Conservation (phyloP, 2,113 vertebrate species). For the Rhinichthys klamathensis region DNA sequence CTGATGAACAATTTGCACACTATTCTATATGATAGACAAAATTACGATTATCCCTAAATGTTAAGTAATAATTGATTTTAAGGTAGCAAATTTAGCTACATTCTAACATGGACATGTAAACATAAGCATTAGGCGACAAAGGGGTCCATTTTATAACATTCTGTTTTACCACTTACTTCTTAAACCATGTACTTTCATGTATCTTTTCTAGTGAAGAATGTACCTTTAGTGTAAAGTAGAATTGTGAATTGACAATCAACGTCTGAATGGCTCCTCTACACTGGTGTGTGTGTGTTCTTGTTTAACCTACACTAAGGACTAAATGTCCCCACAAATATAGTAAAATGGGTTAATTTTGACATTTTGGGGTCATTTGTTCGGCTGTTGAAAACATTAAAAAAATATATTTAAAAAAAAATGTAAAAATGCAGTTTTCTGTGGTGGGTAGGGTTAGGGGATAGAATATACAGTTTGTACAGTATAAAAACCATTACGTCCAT, state of each 20-base stretch:
- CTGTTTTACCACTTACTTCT: not conserved
- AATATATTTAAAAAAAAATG: too few species aligned
- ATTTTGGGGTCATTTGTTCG: too few species aligned
- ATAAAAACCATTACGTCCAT: too few species aligned
- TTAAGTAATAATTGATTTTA: not conserved
- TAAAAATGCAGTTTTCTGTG: too few species aligned
- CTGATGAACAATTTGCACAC: not conserved
- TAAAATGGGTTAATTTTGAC: too few species aligned
- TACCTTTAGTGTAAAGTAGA: not conserved
- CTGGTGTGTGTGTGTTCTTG: not conserved
- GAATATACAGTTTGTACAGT: too few species aligned
- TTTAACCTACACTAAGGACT: too few species aligned
- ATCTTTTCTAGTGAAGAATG: not conserved
- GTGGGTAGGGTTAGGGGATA: too few species aligned
- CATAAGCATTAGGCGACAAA: not conserved
- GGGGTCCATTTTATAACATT: not conserved
- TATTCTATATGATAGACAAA: not conserved
- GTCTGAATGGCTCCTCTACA: not conserved
- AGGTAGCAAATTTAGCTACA: not conserved
- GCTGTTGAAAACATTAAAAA: too few species aligned
- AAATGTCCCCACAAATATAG: too few species aligned
- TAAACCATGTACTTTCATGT: not conserved
- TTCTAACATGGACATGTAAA: not conserved
- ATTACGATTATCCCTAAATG: too few species aligned
- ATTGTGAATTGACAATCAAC: constrained; percentile 9